Evolutionary conservation across 2,888 invertebrate genomes (phyloP).

Genomic region (Ferdinandea cuprea): DNA sequence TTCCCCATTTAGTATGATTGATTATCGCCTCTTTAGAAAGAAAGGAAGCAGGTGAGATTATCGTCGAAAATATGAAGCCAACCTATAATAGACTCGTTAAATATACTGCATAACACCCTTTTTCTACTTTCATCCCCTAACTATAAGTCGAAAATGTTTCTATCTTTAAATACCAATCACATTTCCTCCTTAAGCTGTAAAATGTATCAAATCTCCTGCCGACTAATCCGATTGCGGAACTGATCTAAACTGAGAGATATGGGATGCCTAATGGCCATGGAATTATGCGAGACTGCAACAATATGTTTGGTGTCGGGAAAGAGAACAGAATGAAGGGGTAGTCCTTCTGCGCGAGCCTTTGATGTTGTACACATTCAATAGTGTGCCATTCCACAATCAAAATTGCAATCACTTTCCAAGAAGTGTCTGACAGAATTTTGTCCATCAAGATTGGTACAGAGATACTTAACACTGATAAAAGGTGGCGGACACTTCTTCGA

Average conservation of each 20-base stretch:
- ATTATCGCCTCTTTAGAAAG: constrained; percentile 60
- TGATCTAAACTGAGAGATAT: constrained; percentile 64
- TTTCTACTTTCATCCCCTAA: constrained; percentile 41
- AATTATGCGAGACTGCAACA: constrained; percentile 48
- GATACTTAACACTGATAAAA: constrained; percentile 58
- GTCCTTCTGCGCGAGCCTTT: constrained; percentile 15
- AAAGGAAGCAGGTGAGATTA: constrained; percentile 68
- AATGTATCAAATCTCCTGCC: constrained; percentile 36
- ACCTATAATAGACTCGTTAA: constrained; percentile 69
- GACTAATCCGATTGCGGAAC: constrained; percentile 70
- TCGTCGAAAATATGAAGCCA: constrained; percentile 14
- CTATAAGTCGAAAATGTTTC: constrained; percentile 16
- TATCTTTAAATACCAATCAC: constrained; percentile 65
- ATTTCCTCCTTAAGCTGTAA: constrained; percentile 43
- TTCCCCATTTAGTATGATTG: constrained; percentile 69
- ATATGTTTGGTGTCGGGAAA: constrained; percentile 61
- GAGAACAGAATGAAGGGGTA: constrained; percentile 23
- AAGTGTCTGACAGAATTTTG: constrained; percentile 3
- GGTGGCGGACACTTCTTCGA: constrained; percentile 21
- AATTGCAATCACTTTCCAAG: constrained; percentile 47
- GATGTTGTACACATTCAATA: constrained; percentile 26
- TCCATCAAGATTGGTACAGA: constrained; percentile 22
- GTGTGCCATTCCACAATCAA: constrained; percentile 22
- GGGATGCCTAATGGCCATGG: constrained; percentile 46
- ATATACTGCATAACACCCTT: constrained; percentile 40